These are phyloP conservation scores for Mongoloraphidia duomilia DNA, from an alignment of 2,888 invertebrate genomes.

Conservation along the genomic window DNA sequence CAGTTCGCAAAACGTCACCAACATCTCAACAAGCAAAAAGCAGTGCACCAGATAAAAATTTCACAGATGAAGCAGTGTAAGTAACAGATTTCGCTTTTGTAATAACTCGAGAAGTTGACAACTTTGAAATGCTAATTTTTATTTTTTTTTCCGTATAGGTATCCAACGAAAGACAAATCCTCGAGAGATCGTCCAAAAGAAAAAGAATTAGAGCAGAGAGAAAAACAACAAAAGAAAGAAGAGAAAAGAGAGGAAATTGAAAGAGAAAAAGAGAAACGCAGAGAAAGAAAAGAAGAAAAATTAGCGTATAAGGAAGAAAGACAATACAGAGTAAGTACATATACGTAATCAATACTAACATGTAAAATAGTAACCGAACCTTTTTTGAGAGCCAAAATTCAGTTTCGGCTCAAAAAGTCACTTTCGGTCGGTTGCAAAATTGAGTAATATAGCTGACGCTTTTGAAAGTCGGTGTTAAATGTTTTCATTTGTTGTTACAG, in stretches of 20 bases:
- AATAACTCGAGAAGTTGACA: not conserved
- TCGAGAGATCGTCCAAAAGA: slow-evolving; percentile 23
- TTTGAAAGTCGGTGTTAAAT: not conserved
- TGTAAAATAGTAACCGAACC: no score
- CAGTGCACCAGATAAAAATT: slow-evolving; percentile 6
- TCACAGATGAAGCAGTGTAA: slow-evolving; percentile 1
- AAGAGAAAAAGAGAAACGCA: slow-evolving; percentile 42
- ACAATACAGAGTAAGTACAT: slow-evolving; percentile 25
- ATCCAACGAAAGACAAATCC: slow-evolving; percentile 23
- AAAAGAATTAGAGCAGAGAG: slow-evolving; percentile 29
- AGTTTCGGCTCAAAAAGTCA: no score
- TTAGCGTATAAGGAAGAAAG: slow-evolving; percentile 24
- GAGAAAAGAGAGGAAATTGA: slow-evolving; percentile 33
- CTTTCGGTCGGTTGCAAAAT: no score
- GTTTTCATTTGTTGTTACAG: slow-evolving; percentile 21
- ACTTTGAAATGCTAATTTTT: no score
- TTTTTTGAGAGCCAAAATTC: no score
- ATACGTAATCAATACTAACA: not conserved
- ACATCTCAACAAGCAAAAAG: slow-evolving; percentile 23
- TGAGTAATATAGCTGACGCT: no score
- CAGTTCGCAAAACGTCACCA: slow-evolving; percentile 3
- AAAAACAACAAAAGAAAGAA: slow-evolving; percentile 36
- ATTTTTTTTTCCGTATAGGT: not conserved
- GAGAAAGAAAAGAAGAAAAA: slow-evolving; percentile 38
- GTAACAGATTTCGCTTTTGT: not conserved